A percentile compares a stretch with the other conserved stretches of the same genome.
These are phyloP conservation scores for Epirrhoe tristata DNA, from an alignment of 2,888 invertebrate species.

Conservation along the genomic window DNA sequence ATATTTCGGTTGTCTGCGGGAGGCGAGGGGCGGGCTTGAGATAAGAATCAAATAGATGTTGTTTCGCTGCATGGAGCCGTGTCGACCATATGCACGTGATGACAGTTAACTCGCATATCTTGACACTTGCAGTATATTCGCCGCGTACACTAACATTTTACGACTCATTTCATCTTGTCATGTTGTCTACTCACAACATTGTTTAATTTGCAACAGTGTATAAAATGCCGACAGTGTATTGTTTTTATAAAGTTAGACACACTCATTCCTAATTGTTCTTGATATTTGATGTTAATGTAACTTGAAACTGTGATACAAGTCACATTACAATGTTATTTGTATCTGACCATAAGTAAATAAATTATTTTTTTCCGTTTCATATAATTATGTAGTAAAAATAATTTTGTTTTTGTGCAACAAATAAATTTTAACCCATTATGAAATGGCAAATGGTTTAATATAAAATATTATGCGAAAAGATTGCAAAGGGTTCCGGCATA, in stretches of 20 bases:
- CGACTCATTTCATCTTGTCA: constrained; percentile 27
- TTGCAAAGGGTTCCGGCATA: constrained; percentile 67
- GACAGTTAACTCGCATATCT: constrained; percentile 71
- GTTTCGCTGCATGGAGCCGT: constrained; percentile 79
- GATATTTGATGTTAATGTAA: constrained; percentile 31
- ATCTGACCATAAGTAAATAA: constrained; percentile 39
- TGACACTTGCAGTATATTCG: constrained; percentile 66
- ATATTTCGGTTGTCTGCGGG: constrained; percentile 71
- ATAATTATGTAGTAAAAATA: not conserved
- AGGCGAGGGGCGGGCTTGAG: constrained; percentile 63
- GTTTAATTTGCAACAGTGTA: constrained; percentile 28
- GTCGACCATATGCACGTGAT: constrained; percentile 77
- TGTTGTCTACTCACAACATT: constrained; percentile 30
- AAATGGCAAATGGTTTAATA: constrained; percentile 60
- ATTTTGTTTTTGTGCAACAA: constrained; percentile 51
- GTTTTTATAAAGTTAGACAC: constrained; percentile 27
- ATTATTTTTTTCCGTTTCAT: constrained; percentile 27
- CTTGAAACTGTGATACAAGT: constrained; percentile 29
- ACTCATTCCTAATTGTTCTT: constrained; percentile 28
- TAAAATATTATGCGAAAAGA: constrained; percentile 57
- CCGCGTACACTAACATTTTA: constrained; percentile 38
- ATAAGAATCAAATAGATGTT: constrained; percentile 85
- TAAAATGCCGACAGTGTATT: constrained; percentile 26
- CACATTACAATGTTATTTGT: constrained; percentile 10
- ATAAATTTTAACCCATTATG: constrained; percentile 57